These are phyloP conservation scores for Pentalonia nigronervosa DNA, from an alignment of 1,140 invertebrate species.

Conservation along the genomic window DNA sequence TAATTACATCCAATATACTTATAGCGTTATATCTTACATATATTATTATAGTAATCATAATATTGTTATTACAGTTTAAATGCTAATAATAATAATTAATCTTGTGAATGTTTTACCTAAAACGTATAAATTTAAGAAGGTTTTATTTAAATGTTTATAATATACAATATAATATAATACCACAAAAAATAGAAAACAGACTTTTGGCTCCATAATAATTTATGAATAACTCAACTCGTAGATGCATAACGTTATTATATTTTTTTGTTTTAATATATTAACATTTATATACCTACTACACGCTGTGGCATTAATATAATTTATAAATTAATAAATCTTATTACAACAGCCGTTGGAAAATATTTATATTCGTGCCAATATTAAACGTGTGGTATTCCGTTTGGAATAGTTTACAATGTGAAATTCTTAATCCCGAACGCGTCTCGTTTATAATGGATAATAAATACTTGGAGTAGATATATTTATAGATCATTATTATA, in stretches of 20 bases:
- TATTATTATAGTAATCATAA: too few species aligned
- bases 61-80: neutral
- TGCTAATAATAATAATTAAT: neutral
- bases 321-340: conserved; percentile 32
- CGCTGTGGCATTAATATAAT: neutral
- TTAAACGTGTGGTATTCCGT: conserved; percentile 16
- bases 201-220: neutral
- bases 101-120: neutral
- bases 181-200: conserved; percentile 1
- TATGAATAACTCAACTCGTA: neutral
- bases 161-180: neutral
- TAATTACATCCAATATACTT: too few species aligned
- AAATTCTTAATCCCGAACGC: neutral
- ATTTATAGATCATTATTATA: neutral
- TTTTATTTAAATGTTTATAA: neutral
- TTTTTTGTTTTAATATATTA: neutral
- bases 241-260: neutral
- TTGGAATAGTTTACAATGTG: neutral
- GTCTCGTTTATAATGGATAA: neutral
- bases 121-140: neutral
- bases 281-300: neutral
- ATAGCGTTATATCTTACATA: too few species aligned
- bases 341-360: neutral
- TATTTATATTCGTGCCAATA: conserved; percentile 7
- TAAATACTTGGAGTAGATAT: neutral